These are phyloP conservation scores for Sapayoa aenigma DNA, from an alignment of 2,113 vertebrate species.

Conservation along the genomic window DNA sequence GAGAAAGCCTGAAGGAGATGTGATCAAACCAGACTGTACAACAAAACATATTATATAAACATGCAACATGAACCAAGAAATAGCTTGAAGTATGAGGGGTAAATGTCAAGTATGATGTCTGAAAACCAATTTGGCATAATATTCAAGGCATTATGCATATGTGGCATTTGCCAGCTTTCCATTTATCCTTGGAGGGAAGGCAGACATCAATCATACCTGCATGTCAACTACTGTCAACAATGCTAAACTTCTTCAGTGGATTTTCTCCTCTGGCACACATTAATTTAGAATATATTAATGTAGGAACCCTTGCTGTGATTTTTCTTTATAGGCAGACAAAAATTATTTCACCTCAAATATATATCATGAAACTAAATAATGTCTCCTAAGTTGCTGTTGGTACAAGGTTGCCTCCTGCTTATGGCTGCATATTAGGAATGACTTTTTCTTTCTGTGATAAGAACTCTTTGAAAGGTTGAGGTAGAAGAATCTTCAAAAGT, in stretches of 20 bases:
- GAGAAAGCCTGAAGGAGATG: slow-evolving; percentile 37
- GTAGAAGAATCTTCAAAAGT: neutral
- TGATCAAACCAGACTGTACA: slow-evolving; percentile 42
- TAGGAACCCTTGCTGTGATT: neutral
- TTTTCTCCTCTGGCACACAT: neutral
- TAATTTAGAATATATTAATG: neutral
- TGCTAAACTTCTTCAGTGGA: neutral
- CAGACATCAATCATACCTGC: slow-evolving; percentile 35
- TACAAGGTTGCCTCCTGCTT: neutral
- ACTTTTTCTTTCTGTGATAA: neutral
- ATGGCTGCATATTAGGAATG: neutral
- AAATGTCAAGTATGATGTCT: slow-evolving; percentile 38
- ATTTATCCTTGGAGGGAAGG: slow-evolving; percentile 4
- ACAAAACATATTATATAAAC: slow-evolving; percentile 39
- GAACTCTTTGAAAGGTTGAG: neutral
- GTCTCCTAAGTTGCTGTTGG: neutral
- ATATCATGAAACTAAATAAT: neutral
- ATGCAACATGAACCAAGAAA: neutral
- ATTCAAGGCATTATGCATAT: slow-evolving; percentile 17
- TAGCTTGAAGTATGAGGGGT: slow-evolving; percentile 11
- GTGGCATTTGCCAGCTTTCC: slow-evolving; percentile 41
- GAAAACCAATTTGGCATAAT: slow-evolving; percentile 33
- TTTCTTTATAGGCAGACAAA: neutral
- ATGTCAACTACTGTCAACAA: slow-evolving; percentile 15
- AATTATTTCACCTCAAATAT: neutral